Conservation (phyloP, 2,888 invertebrate genomes). For the Clistopyga incitator region DNA sequence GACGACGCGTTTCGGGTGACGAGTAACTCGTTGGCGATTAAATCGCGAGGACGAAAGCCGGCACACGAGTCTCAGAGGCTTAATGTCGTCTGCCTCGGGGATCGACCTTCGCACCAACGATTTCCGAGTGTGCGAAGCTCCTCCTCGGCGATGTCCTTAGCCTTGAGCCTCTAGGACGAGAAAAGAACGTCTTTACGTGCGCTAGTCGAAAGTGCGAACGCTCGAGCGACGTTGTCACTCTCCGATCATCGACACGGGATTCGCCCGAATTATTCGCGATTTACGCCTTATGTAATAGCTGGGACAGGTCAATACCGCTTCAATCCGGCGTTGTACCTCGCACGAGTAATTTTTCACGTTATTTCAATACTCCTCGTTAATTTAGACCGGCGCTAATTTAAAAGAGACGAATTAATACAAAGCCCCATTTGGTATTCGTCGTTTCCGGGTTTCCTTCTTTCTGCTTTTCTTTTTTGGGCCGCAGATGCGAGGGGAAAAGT, state of each 20-base stretch:
- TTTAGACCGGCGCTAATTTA: no score
- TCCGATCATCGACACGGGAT: constrained; percentile 56
- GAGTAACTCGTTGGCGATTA: neutral
- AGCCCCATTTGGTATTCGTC: neutral
- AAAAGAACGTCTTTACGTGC: constrained; percentile 1
- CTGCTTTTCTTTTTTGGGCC: neutral
- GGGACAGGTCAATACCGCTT: constrained; percentile 80
- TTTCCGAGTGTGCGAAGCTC: constrained; percentile 36
- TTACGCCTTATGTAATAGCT: constrained; percentile 81
- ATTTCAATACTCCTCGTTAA: constrained; percentile 10
- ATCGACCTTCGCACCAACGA: constrained; percentile 60
- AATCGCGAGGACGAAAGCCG: constrained; percentile 69
- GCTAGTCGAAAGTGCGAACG: neutral
- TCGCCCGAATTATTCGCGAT: constrained; percentile 56
- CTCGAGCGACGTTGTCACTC: constrained; percentile 45
- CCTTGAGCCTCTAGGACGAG: constrained; percentile 12
- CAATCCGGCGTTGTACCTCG: constrained; percentile 52
- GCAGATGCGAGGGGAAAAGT: constrained; percentile 5
- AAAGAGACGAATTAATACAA: neutral
- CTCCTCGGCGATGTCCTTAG: constrained; percentile 12
- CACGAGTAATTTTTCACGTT: constrained; percentile 20
- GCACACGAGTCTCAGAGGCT: constrained; percentile 69
- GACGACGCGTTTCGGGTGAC: neutral
- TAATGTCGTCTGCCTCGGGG: constrained; percentile 77
- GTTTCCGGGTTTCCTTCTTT: neutral